Percentiles rank a stretch among this genome's conserved stretches.
Evolutionary conservation across 1,140 invertebrate genomes (phyloP).

Genomic region (Hycleus cichorii): DNA sequence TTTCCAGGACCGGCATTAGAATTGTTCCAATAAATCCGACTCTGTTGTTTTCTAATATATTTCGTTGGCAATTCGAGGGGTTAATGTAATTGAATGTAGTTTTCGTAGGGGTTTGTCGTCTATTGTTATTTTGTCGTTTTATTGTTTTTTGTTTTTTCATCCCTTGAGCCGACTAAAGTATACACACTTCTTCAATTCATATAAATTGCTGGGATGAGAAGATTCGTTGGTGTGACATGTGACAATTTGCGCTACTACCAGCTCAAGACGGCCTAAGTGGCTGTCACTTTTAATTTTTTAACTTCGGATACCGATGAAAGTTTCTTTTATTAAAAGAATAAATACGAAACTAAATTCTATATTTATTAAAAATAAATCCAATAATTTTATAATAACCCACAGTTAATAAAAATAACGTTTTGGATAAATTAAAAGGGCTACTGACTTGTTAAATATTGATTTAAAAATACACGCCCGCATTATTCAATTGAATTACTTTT

Average conservation of each 20-base stretch:
- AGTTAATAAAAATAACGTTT: constrained; percentile 4
- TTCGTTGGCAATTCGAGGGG: too few relatives aligned
- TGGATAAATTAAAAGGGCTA: constrained; percentile 5
- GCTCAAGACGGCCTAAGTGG: constrained; percentile 22
- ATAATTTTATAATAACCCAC: not conserved
- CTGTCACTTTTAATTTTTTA: constrained; percentile 31
- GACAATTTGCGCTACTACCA: constrained; percentile 25
- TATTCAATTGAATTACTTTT: constrained; percentile 6
- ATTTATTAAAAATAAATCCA: not conserved
- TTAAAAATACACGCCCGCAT: constrained; percentile 7
- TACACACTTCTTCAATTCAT: constrained; percentile 34
- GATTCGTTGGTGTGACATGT: constrained; percentile 24
- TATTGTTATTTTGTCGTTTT: too few relatives aligned
- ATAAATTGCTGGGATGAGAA: constrained; percentile 27
- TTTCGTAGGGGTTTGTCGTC: too few relatives aligned
- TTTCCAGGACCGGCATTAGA: too few relatives aligned
- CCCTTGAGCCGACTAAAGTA: constrained; percentile 11
- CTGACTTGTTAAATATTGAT: constrained; percentile 10
- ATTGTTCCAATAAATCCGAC: too few relatives aligned
- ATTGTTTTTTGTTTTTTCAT: not conserved
- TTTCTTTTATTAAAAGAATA: not conserved
- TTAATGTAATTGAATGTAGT: too few relatives aligned
- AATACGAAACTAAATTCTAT: not conserved
- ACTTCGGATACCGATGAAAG: constrained; percentile 5
- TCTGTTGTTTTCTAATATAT: too few relatives aligned